These are phyloP conservation scores for Myripristis murdjan DNA, from an alignment of 2,797 vertebrate genomes.

Conservation along the genomic window DNA sequence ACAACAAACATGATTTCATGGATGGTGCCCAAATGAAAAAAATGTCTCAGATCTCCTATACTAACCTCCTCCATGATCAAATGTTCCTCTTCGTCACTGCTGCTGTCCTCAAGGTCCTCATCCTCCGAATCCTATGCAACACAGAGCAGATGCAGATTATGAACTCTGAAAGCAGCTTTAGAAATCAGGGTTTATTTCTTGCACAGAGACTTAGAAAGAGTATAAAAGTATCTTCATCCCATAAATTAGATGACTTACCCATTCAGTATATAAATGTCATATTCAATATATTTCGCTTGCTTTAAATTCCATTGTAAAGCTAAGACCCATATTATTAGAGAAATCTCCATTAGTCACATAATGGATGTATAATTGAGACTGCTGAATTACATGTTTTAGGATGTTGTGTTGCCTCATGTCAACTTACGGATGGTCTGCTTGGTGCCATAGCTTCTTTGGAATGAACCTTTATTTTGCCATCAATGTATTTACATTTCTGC, in stretches of 20 bases:
- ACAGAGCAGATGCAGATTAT: background rate
- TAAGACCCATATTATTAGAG: background rate
- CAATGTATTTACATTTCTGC: constrained; percentile 48
- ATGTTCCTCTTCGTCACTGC: constrained; percentile 45
- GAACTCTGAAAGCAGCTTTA: background rate
- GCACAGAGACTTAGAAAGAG: no score
- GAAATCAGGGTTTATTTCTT: no score
- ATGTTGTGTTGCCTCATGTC: background rate
- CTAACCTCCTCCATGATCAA: constrained; percentile 38
- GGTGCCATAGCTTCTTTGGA: fast-evolving
- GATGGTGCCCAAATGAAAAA: background rate
- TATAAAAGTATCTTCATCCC: no score
- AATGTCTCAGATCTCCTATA: background rate
- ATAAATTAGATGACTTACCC: background rate
- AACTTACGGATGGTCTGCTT: constrained; percentile 68
- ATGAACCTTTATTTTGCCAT: fast-evolving
- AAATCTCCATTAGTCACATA: background rate
- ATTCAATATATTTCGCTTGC: constrained; percentile 3
- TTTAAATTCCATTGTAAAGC: background rate
- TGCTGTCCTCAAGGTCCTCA: constrained; percentile 50
- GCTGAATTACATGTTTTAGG: no score
- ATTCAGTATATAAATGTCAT: background rate
- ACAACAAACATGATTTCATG: background rate
- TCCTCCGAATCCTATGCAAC: constrained; percentile 78
- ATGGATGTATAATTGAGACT: background rate